These are phyloP conservation scores for Narcine bancroftii DNA, from an alignment of 2,113 vertebrate species.

Conservation along the genomic window DNA sequence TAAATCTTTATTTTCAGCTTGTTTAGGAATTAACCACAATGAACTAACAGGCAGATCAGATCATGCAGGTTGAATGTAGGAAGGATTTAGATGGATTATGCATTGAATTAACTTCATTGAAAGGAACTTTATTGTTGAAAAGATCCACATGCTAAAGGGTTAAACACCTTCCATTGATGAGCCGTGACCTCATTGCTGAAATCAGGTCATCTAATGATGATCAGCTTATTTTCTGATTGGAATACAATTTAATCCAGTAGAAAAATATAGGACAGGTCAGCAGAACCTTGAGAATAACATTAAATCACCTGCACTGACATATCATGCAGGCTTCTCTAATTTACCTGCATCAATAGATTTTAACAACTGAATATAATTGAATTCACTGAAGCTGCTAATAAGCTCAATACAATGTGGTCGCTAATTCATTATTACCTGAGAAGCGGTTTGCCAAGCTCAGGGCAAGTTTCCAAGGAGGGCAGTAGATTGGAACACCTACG, in stretches of 20 bases:
- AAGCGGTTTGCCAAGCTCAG: constrained; percentile 38
- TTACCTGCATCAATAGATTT: constrained; percentile 39
- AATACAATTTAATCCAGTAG: constrained; percentile 41
- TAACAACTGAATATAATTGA: constrained; percentile 39
- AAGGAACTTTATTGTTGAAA: background rate
- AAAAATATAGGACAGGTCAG: constrained; percentile 40
- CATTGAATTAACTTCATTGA: background rate
- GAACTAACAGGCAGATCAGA: background rate
- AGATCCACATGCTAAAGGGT: background rate
- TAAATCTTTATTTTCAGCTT: background rate
- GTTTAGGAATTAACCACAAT: background rate
- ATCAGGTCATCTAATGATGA: constrained; percentile 1
- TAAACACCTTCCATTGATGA: background rate
- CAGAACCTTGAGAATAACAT: constrained; percentile 38
- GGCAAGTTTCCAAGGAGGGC: background rate
- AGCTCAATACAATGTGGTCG: constrained; percentile 37
- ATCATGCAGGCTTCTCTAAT: constrained; percentile 41
- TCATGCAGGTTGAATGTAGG: background rate
- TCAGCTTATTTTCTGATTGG: constrained; percentile 40
- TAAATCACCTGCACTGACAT: constrained; percentile 39
- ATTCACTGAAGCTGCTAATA: constrained; percentile 45
- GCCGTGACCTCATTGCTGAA: background rate
- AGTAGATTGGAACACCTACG: background rate
- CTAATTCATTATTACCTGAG: constrained; percentile 40
- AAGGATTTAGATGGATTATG: background rate